phyloP scores from a whole-genome alignment of 2,797 vertebrate species.

The Sorex maritimensis region DNA sequence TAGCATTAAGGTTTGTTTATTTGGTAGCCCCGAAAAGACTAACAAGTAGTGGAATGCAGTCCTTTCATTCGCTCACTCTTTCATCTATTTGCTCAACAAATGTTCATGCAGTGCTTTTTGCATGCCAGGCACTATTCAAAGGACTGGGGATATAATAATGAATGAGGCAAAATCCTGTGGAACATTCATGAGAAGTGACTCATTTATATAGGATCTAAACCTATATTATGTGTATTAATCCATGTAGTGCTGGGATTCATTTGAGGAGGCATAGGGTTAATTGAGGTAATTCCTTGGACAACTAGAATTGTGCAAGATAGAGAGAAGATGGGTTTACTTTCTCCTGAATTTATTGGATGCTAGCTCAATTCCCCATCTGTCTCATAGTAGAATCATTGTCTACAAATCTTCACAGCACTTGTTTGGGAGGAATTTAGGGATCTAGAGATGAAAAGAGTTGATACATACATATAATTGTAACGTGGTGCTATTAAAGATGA shows the following conservation, averaged over 20 bases:
- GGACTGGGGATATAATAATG: not conserved
- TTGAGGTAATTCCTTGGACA: not conserved
- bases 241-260: not conserved
- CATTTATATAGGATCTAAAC: not conserved
- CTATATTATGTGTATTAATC: not conserved
- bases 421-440: slow-evolving; percentile 50
- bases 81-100: not conserved
- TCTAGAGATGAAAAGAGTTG: slow-evolving; percentile 58
- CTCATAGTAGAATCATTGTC: slow-evolving; percentile 2
- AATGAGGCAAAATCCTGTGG: not conserved
- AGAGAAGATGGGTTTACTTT: not conserved
- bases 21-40: no score
- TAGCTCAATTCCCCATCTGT: not conserved
- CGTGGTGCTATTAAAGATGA: slow-evolving; percentile 57
- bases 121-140: not conserved
- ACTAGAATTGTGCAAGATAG: not conserved
- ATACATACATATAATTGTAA: slow-evolving; percentile 60
- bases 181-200: not conserved
- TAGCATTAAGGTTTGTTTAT: no score
- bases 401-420: slow-evolving; percentile 45
- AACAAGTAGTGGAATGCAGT: no score
- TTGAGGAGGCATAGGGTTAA: not conserved
- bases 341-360: not conserved
- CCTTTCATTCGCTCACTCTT: not conserved
- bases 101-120: not conserved